phyloP scores from a whole-genome alignment of 92 coral and sea anemone species.

The Umimayanthus kanabou region DNA sequence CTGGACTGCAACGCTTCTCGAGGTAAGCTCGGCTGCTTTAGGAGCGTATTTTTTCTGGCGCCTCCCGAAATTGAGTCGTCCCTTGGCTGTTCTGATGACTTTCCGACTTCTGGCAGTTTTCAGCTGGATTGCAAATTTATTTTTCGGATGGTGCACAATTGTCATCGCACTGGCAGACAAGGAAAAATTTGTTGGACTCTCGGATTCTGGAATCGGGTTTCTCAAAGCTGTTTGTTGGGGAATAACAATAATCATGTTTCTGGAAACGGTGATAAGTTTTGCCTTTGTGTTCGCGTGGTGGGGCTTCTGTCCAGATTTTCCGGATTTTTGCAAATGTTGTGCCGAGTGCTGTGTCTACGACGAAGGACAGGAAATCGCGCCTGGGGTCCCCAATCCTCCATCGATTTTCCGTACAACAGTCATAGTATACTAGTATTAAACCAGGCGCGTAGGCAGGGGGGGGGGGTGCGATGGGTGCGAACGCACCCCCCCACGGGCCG shows the following conservation, averaged over 20 bases:
- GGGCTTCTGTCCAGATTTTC: not conserved
- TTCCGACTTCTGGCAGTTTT: conserved; percentile 16
- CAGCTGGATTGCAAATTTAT: not conserved
- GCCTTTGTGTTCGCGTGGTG: conserved; percentile 26
- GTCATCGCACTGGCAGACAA: not conserved
- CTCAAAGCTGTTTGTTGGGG: not conserved
- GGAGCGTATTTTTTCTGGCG: conserved; percentile 30
- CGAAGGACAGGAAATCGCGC: not conserved
- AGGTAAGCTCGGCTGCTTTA: not conserved
- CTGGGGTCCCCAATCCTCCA: not conserved
- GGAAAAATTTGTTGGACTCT: conserved; percentile 3
- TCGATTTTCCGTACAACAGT: not conserved
- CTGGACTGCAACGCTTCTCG: conserved; percentile 21
- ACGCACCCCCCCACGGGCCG: too few relatives aligned
- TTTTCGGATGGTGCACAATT: conserved; percentile 6
- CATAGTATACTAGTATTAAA: too few relatives aligned
- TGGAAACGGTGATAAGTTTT: not conserved
- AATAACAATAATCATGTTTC: conserved; percentile 27
- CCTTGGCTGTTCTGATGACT: conserved; percentile 15
- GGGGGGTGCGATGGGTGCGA: too few relatives aligned
- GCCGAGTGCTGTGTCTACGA: conserved; percentile 16
- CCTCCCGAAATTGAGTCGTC: conserved; percentile 14
- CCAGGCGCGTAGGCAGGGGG: too few relatives aligned
- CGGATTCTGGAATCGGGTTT: conserved; percentile 24
- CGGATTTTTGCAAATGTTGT: conserved; percentile 22